Evolutionary conservation across 2,797 vertebrate species (phyloP).

Genomic region (Phrynocephalus forsythii): DNA sequence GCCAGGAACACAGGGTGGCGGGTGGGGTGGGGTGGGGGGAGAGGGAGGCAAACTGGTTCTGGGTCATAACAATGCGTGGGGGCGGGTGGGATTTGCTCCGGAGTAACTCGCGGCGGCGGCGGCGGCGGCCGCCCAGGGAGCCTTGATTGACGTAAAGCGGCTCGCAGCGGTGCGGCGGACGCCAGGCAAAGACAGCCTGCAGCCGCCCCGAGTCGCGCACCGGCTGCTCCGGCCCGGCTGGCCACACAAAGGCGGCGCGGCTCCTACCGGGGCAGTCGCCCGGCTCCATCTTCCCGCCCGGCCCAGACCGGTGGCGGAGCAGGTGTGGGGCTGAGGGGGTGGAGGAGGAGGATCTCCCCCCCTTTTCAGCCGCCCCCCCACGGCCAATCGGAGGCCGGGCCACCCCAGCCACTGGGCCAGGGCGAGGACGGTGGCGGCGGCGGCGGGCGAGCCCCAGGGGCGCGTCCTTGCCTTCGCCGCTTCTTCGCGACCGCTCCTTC

Average conservation of each 20-base stretch:
- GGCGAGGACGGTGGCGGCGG: background rate
- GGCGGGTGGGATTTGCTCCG: slow-evolving; percentile 20
- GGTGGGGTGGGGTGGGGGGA: background rate
- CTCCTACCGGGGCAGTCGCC: background rate
- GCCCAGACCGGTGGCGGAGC: no score
- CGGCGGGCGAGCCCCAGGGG: slow-evolving; percentile 16
- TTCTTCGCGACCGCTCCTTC: background rate
- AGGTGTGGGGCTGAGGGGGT: no score
- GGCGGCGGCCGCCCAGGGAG: slow-evolving; percentile 6
- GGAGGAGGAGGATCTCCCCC: no score
- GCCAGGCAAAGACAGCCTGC: slow-evolving; percentile 1
- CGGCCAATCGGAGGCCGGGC: background rate
- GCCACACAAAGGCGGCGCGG: background rate
- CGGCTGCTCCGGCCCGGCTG: background rate
- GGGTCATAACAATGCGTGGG: slow-evolving; percentile 5
- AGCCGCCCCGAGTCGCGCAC: background rate
- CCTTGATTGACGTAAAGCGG: slow-evolving; percentile 42
- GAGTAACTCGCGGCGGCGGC: slow-evolving; percentile 22
- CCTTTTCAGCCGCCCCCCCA: background rate
- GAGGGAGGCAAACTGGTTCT: slow-evolving; percentile 44
- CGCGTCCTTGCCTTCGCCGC: slow-evolving; percentile 20
- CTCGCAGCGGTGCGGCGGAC: slow-evolving; percentile 24
- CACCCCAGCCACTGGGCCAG: background rate
- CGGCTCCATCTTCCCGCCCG: background rate
- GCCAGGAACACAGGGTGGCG: background rate